Percentiles rank a stretch among this genome's conserved stretches.
These are phyloP conservation scores for Brachionus angularis DNA, from an alignment of 1,140 invertebrate genomes.

Conservation along the genomic window DNA sequence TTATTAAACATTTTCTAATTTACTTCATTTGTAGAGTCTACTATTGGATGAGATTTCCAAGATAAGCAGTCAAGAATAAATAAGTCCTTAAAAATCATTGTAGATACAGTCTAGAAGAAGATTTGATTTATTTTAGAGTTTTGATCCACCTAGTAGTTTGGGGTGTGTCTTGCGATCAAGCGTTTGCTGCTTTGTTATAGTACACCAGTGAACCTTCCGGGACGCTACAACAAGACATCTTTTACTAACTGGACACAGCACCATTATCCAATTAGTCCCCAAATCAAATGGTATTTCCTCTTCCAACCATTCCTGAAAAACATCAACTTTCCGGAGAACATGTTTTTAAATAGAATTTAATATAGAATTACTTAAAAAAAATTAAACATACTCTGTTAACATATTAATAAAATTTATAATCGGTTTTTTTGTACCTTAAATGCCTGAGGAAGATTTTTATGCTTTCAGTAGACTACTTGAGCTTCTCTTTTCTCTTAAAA, in stretches of 20 bases:
- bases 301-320: constrained; percentile 83
- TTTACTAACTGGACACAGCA: constrained; percentile 75
- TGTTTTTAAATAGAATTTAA: background rate
- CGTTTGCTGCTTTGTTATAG: constrained; percentile 69
- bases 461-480: background rate
- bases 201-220: constrained; percentile 66
- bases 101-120: constrained; percentile 76
- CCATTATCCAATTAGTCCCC: constrained; percentile 66
- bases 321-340: constrained; percentile 63
- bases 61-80: constrained; percentile 76
- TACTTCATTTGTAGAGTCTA: constrained; percentile 32
- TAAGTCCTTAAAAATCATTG: constrained; percentile 63
- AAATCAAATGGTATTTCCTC: constrained; percentile 68
- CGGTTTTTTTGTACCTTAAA: no score
- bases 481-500: constrained; percentile 19
- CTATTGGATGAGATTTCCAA: constrained; percentile 65
- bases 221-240: constrained; percentile 72
- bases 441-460: constrained; percentile 19
- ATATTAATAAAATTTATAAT: background rate
- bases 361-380: constrained; percentile 1
- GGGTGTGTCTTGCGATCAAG: constrained; percentile 63
- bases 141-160: constrained; percentile 70
- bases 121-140: constrained; percentile 46
- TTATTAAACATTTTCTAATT: background rate
- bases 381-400: background rate